phyloP scores from a whole-genome alignment of 2,113 vertebrate genomes.

The Oryzias melastigma region DNA sequence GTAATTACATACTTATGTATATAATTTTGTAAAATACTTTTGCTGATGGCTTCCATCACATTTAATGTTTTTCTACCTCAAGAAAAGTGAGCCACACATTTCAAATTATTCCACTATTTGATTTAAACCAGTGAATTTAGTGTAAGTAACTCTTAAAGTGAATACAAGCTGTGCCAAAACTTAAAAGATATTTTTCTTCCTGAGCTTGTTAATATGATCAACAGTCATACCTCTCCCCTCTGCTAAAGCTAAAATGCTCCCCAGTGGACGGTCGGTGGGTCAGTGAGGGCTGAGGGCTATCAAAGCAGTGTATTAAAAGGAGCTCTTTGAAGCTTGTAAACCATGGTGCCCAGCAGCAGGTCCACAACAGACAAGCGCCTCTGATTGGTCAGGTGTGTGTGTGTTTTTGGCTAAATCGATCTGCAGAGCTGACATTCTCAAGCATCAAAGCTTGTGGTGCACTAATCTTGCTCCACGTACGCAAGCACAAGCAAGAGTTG shows the following conservation, averaged over 20 bases:
- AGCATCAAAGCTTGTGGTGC: conserved; percentile 90
- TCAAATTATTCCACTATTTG: neutral
- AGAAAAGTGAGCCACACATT: neutral
- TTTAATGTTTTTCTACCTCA: no score
- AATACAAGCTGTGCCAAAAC: conserved; percentile 1
- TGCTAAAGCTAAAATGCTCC: conserved; percentile 67
- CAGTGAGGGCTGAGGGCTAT: conserved; percentile 77
- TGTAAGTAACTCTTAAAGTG: neutral
- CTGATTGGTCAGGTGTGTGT: conserved; percentile 87
- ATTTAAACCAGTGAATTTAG: neutral
- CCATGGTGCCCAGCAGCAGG: conserved; percentile 84
- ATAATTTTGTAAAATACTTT: no score
- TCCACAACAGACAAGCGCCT: conserved; percentile 87
- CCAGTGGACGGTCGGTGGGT: conserved; percentile 57
- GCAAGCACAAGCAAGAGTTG: conserved; percentile 84
- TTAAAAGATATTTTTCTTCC: conserved; percentile 13
- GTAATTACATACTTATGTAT: neutral
- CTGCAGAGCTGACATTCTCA: conserved; percentile 86
- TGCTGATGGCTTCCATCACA: no score
- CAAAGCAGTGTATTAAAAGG: conserved; percentile 80
- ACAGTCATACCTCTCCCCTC: conserved; percentile 57
- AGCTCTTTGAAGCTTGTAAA: conserved; percentile 84
- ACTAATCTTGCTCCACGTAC: conserved; percentile 91
- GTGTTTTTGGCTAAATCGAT: conserved; percentile 85
- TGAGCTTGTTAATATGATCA: conserved; percentile 67